Base-by-base conservation (phyloP, 1,140 invertebrate species). In the Cydia fagiglandana region DNA sequence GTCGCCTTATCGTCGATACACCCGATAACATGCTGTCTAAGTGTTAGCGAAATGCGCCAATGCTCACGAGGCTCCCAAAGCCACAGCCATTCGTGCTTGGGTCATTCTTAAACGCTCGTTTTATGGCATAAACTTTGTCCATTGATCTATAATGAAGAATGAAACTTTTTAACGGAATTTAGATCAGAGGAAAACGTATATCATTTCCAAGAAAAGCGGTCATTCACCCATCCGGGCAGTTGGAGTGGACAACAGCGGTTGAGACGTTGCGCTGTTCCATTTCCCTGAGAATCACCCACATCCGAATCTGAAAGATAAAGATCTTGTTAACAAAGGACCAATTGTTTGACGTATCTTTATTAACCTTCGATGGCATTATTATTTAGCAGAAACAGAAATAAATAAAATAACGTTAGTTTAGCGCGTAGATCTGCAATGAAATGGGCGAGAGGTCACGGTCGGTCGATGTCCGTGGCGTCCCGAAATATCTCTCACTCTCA, bases 1-100 rank as follows among this genome's bases (percentile, higher is more conserved):
- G 53, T 77, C 78, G 75, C 80, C 83, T 92, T 91, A 92, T 92
- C 89, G 88, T 83, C 81, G 75, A 86, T 73, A 76, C 81, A 81
- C 75, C 81, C 85, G 89, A 91, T 91, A 91, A 91, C 86, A 74
- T 76, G 79, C 80, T 84, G 77, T 82, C 79, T 75, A 83, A 79
- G 76, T 82, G 78, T 80, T 81, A 78, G 75, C 78, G 73, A 53
- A 53, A 53, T 53, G 6, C 50, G n/a, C 50, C 50, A 53, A 53
- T 53, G 50, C 13, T 53, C 50, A 53, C n/a, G 50, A 53, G 50
- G 50, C 50, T n/a, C 4, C 2, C 50, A 17, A 45, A 53, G 50
- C 15, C 50, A 7, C 13, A 5, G 1, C n/a, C 50, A n/a, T 53
- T n/a, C n/a, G n/a, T n/a, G 50, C 50, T 53, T 53, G n/a, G 50